Conservation (phyloP, 1,140 invertebrate species). For the Pemphigus obesinymphae region DNA sequence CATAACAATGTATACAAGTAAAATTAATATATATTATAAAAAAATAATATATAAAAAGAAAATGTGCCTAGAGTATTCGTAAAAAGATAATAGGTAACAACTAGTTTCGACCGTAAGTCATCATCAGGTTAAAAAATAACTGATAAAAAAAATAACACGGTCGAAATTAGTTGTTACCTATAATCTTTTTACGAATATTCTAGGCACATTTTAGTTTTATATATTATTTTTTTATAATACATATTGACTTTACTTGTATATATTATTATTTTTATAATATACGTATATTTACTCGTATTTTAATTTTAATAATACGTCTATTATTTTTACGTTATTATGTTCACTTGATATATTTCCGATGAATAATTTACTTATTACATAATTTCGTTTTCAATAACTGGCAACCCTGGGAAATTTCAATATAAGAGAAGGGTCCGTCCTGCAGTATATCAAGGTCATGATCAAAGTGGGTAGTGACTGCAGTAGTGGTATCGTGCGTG, state of each 20-base stretch:
- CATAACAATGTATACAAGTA: background rate
- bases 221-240: too few relatives aligned
- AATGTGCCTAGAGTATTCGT: too few relatives aligned
- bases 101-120: too few relatives aligned
- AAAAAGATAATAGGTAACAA: too few relatives aligned
- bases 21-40: background rate
- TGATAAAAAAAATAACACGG: background rate
- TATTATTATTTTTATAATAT: too few relatives aligned
- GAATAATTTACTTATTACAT: constrained; percentile 3
- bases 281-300: too few relatives aligned
- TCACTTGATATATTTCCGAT: background rate
- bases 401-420: constrained; percentile 8
- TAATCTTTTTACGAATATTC: too few relatives aligned
- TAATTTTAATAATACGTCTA: too few relatives aligned
- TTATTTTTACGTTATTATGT: background rate
- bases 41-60: too few relatives aligned
- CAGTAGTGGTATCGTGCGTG: background rate
- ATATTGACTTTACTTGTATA: too few relatives aligned
- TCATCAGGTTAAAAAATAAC: too few relatives aligned
- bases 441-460: background rate
- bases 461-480: background rate
- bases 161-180: background rate
- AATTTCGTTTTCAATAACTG: constrained; percentile 8
- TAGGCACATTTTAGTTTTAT: too few relatives aligned
- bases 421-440: background rate